Conservation (phyloP, 2,113 vertebrate species). For the Xiphophorus couchianus region DNA sequence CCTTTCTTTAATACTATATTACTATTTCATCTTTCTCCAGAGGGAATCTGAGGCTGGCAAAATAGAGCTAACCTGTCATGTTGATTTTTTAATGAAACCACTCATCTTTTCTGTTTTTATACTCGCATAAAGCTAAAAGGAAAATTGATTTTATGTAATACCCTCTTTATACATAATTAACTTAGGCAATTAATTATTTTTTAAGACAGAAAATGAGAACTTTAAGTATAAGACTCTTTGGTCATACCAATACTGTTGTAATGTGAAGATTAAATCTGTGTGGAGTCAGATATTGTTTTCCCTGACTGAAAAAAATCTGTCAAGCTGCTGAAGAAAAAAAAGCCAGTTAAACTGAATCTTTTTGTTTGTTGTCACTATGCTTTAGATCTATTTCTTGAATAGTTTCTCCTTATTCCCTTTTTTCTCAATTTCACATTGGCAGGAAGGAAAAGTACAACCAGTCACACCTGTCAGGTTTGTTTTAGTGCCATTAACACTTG, state of each 20-base stretch:
- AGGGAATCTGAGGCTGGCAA: neutral
- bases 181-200: too few species aligned
- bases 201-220: too few species aligned
- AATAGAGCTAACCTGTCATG: neutral
- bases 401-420: neutral
- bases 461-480: conserved; percentile 9
- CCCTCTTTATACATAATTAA: too few species aligned
- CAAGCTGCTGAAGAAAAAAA: too few species aligned
- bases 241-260: too few species aligned
- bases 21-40: conserved; percentile 14
- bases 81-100: conserved; percentile 23
- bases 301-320: too few species aligned
- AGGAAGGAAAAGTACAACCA: neutral
- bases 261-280: too few species aligned
- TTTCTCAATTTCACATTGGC: neutral
- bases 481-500: neutral
- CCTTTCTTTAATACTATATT: conserved; percentile 15
- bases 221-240: too few species aligned
- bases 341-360: neutral
- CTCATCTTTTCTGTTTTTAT: conserved; percentile 10
- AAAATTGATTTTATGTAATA: too few species aligned
- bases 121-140: too few species aligned
- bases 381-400: neutral
- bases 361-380: too few species aligned
- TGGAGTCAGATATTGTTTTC: too few species aligned